These are phyloP conservation scores for Hafferia zeledoni DNA, from an alignment of 2,797 vertebrate species.

Conservation along the genomic window DNA sequence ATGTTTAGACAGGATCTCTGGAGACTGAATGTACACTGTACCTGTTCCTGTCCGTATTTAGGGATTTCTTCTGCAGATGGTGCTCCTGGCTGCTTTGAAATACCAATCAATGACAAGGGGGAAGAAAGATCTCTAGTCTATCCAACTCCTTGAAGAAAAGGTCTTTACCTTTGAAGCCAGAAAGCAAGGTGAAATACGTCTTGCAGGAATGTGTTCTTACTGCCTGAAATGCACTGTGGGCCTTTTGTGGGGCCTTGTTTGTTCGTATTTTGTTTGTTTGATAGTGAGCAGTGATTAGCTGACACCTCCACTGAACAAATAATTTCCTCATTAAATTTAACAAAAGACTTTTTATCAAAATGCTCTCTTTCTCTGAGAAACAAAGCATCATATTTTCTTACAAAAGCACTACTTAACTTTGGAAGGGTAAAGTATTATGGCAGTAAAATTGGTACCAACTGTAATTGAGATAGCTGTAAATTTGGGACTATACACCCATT, in stretches of 20 bases:
- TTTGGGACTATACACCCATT: not conserved
- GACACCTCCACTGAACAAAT: not conserved
- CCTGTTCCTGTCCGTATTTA: not conserved
- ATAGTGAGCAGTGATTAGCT: not conserved
- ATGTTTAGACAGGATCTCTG: not conserved
- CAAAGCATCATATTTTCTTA: not conserved
- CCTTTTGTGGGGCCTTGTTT: not conserved
- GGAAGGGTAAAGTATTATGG: not conserved
- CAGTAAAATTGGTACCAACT: not conserved
- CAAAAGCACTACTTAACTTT: not conserved
- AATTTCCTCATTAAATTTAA: not conserved
- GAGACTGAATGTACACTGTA: not conserved
- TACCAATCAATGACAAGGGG: not conserved
- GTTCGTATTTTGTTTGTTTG: not conserved
- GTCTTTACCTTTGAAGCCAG: not conserved
- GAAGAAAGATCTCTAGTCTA: not conserved
- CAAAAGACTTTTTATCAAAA: not conserved
- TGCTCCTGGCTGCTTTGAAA: not conserved
- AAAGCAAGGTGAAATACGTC: not conserved
- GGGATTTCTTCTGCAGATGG: not conserved
- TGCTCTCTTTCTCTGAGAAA: not conserved
- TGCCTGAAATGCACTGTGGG: not conserved
- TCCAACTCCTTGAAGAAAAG: not conserved
- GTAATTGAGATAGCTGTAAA: not conserved
- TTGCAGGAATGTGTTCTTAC: not conserved